Base-by-base conservation (phyloP, 2,888 invertebrate genomes). In the Acronicta aceris region DNA sequence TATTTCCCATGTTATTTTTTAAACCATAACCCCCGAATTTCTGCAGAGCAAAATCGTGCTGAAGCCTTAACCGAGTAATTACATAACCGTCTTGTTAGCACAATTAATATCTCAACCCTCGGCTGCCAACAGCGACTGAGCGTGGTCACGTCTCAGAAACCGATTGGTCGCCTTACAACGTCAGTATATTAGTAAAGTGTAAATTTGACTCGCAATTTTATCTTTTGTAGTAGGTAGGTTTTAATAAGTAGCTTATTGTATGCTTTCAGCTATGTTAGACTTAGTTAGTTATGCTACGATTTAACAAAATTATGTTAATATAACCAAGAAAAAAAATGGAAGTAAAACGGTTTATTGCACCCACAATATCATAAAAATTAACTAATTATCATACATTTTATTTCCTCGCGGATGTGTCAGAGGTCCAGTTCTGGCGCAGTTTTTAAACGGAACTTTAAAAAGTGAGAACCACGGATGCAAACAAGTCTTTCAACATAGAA, bases 51-150 rank as follows among this genome's bases (percentile, higher is more conserved):
- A 48, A 41, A 60, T 55, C 61, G 51, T 45, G 43, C 42, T 50
- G 36, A 66, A 47, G 61, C 48, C 13, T 36, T 46, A 40, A 61
- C 46, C 27, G n/a, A 46, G 42, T 65, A 71, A 71, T 71, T 58
- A 52, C 57, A 33, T 65, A 56, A 58, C 66, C 58, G 72, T 71
- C 71, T 71, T 71, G 71, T 71, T 71, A 71, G 72, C 60, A 60
- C 72, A 71, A 75, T 71, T 75, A 75, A 75, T 71, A 71, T 65
- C 55, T 71, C 72, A 50, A 54, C 46, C 21, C 40, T 43, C 10
- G 38, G n/a, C 48, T 59, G 42, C 69, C 36, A 50, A 38, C 67
- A 13, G 41, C 25, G 45, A 33, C 42, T n/a, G n/a, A n/a, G n/a
- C 56, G 70, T 15, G 69, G 53, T 70, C 69, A 70, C 74, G 74